Evolutionary conservation across 92 coral and sea anemone species (phyloP).

Genomic region (Blastomussa wellsi): DNA sequence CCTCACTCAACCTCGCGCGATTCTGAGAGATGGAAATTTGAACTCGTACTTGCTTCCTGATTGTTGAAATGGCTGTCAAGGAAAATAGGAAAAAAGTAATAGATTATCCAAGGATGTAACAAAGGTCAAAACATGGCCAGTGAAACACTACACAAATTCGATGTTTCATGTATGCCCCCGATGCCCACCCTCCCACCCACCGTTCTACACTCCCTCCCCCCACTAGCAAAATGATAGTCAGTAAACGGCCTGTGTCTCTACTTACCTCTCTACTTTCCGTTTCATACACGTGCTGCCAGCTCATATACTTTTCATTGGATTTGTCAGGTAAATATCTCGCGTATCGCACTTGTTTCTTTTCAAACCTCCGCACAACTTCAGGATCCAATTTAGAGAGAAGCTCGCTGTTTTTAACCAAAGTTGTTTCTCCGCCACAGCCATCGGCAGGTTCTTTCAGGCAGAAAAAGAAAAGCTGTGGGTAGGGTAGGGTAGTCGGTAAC

Average conservation of each 20-base stretch:
- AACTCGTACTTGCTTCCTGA: not conserved
- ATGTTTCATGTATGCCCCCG: not conserved
- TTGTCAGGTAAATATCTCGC: conserved; percentile 42
- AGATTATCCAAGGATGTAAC: not conserved
- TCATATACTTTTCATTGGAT: conserved; percentile 20
- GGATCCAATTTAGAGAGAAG: conserved; percentile 49
- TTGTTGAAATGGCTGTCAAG: not conserved
- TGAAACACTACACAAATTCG: not conserved
- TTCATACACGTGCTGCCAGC: conserved; percentile 29
- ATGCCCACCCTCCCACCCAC: not conserved
- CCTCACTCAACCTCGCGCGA: not conserved
- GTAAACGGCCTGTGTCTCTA: not conserved
- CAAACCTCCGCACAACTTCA: conserved; percentile 35
- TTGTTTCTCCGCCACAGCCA: conserved; percentile 66
- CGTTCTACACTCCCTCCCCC: not conserved
- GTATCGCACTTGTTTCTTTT: conserved; percentile 44
- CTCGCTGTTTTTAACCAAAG: conserved; percentile 52
- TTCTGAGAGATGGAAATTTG: not conserved
- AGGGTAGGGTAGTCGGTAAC: not conserved
- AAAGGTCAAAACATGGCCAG: not conserved
- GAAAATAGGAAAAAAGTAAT: no score
- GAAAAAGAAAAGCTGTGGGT: conserved; percentile 42
- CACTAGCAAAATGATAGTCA: not conserved
- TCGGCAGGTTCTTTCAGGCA: conserved; percentile 45
- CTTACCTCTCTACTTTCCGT: conserved; percentile 29